Evolutionary conservation across 2,888 invertebrate genomes (phyloP).

Genomic region (Macrophya annulata): DNA sequence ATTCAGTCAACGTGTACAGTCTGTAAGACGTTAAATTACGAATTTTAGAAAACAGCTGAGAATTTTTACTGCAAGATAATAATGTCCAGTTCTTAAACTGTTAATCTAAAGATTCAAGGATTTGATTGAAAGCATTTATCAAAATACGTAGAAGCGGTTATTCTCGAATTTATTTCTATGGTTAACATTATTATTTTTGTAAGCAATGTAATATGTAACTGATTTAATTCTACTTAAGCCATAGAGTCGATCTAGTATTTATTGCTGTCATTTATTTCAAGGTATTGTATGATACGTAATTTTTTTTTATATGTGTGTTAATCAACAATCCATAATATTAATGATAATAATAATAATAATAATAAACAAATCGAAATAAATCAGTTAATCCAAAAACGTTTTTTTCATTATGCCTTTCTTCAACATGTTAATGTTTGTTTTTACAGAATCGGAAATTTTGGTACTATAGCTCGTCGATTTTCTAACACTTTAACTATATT

Average conservation of each 20-base stretch:
- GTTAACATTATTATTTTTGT: neutral
- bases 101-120: neutral
- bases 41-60: neutral
- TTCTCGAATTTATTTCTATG: neutral
- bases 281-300: slow-evolving; percentile 21
- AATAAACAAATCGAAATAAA: neutral
- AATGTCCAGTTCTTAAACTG: neutral
- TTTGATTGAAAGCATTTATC: neutral
- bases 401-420: neutral
- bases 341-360: neutral
- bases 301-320: neutral
- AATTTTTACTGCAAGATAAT: neutral
- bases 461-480: neutral
- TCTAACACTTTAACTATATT: neutral
- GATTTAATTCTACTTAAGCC: neutral
- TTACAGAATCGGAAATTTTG: neutral
- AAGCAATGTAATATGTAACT: neutral
- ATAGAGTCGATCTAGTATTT: slow-evolving; percentile 11
- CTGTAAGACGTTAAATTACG: neutral
- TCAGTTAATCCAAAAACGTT: slow-evolving; percentile 31
- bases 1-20: too few relatives aligned
- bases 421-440: neutral
- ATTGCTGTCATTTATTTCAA: slow-evolving; percentile 9
- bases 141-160: neutral
- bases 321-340: slow-evolving; percentile 8